Percentiles rank a stretch among this genome's conserved stretches.
phyloP scores from a whole-genome alignment of 2,113 vertebrate species.

The Syrrhaptes paradoxus region DNA sequence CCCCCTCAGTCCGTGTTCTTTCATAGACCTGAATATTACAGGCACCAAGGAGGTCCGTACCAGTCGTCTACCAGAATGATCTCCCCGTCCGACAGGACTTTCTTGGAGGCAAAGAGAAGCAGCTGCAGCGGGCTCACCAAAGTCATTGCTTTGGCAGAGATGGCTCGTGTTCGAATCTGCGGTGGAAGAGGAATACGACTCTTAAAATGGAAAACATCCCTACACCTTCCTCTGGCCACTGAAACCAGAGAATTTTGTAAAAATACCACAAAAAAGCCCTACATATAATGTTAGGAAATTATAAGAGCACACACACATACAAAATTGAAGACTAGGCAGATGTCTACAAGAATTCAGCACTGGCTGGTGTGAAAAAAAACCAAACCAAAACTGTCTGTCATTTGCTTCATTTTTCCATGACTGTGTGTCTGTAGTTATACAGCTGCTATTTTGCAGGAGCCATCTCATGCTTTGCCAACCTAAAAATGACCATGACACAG shows the following conservation, averaged over 20 bases:
- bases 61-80: slow-evolving; percentile 89
- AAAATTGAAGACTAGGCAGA: neutral
- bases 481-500: neutral
- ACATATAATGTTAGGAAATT: neutral
- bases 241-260: neutral
- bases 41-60: slow-evolving; percentile 69
- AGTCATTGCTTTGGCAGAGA: slow-evolving; percentile 97
- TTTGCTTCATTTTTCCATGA: neutral
- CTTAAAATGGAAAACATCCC: neutral
- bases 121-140: slow-evolving; percentile 93
- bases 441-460: neutral
- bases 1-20: neutral
- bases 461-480: neutral
- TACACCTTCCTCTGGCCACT: neutral
- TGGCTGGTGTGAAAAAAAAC: neutral
- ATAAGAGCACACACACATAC: neutral
- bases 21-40: neutral
- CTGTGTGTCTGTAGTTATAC: neutral
- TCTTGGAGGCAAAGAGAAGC: slow-evolving; percentile 93
- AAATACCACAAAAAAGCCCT: neutral
- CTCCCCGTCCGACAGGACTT: slow-evolving; percentile 85
- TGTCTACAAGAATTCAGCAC: neutral
- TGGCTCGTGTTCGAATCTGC: slow-evolving; percentile 94
- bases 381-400: neutral
- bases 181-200: neutral